Evolutionary conservation across 2,113 vertebrate genomes (phyloP).

Genomic region (Lagopus muta): DNA sequence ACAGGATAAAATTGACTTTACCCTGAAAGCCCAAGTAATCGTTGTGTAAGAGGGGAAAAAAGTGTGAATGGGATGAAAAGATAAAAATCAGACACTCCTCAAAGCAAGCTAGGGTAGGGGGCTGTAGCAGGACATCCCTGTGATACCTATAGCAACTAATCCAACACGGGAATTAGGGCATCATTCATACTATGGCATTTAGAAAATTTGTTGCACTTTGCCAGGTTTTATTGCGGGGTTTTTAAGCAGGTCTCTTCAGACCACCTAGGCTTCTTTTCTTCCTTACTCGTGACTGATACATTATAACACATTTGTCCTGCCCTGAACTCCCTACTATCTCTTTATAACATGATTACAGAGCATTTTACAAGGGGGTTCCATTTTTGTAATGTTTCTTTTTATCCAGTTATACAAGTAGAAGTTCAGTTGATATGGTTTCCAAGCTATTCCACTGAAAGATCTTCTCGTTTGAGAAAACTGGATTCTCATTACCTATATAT

Average conservation of each 20-base stretch:
- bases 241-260: constrained; percentile 1
- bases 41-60: constrained; percentile 29
- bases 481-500: neutral
- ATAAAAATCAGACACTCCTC: constrained; percentile 30
- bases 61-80: constrained; percentile 57
- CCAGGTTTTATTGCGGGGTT: neutral
- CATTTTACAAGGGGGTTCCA: neutral
- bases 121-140: constrained; percentile 24
- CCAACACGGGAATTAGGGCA: constrained; percentile 30
- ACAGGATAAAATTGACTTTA: constrained; percentile 36
- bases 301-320: neutral
- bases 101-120: constrained; percentile 22
- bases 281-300: neutral
- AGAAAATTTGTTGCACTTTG: constrained; percentile 8
- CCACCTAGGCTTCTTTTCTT: constrained; percentile 48
- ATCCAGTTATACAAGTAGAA: neutral
- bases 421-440: neutral
- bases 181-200: neutral
- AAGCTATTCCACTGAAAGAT: neutral
- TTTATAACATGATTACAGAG: constrained; percentile 13
- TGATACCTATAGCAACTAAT: neutral
- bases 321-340: neutral
- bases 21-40: constrained; percentile 44
- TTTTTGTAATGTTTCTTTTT: neutral
- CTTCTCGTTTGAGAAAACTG: neutral